Evolutionary conservation across 2,888 invertebrate genomes (phyloP), one percentile per base, ranked within the genome.

Genomic region (Bellardia pandia): DNA sequence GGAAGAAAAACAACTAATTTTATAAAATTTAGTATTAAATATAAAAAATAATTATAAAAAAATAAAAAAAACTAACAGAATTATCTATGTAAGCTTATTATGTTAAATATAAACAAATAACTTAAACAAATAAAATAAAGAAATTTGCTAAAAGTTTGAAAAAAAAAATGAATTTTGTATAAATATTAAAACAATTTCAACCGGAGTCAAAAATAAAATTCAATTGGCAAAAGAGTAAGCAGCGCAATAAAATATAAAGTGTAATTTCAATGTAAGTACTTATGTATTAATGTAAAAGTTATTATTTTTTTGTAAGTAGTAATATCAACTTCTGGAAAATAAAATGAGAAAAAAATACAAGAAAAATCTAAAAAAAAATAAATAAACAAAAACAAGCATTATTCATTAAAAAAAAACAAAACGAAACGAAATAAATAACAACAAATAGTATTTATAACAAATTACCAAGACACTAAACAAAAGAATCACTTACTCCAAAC

Each of bases 11-110:
- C 72, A 76, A 75, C 13, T 81, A 75, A 56, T 82, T 86, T 86
- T 86, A 69, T 86, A 86, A 86, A 88, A 81, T 78, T 71, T 86
- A 86, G 77, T 84, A 81, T 86, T 86, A 88, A 79, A 69, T 37
- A 66, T 33, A 68, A 80, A 81, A 79, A 75, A 66, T 68, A 51
- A 51, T 80, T 72, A 81, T 85, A 82, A 85, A n/a, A 0, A 69
- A 72, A 75, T 56, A 78, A 53, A 53, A 13, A 60, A 79, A 72
- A 75, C 6, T 78, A 76, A 88, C 60, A 79, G 71, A 74, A 75
- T 62, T 16, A 42, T 45, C 8, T 69, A 16, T 69, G 13, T 85
- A 85, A 80, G 75, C 75, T 37, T 64, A 75, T 71, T 64, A 77
- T 77, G 77, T 77, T 77, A 77, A 62, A 45, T 33, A 51, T 11